These are phyloP conservation scores for Takifugu ocellatus DNA, from an alignment of 2,797 vertebrate species.

Conservation along the genomic window DNA sequence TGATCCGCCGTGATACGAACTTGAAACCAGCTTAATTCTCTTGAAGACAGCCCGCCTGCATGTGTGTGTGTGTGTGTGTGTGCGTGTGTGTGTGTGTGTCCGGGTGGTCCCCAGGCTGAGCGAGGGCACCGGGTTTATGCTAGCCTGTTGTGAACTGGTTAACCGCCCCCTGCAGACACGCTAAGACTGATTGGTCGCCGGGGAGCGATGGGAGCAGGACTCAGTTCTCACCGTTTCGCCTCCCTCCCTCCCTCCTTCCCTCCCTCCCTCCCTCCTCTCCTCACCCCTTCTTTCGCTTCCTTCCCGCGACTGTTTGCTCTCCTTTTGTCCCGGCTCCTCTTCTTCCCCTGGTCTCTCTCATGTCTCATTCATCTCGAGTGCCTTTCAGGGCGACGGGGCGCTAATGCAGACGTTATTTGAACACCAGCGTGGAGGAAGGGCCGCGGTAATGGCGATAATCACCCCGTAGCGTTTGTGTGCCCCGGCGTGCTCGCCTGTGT, in stretches of 20 bases:
- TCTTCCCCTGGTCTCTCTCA: background rate
- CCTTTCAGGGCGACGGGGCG: background rate
- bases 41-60: constrained; percentile 20
- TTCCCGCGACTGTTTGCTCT: constrained; percentile 11
- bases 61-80: background rate
- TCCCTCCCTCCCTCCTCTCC: constrained; percentile 23
- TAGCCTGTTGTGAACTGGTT: constrained; percentile 67
- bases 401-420: no score
- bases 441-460: background rate
- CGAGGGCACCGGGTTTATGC: constrained; percentile 77
- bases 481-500: constrained; percentile 15
- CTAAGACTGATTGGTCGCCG: constrained; percentile 55
- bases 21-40: constrained; percentile 31
- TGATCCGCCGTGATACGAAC: constrained; percentile 18
- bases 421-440: background rate
- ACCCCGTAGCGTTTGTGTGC: constrained; percentile 1
- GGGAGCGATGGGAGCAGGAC: constrained; percentile 53
- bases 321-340: background rate
- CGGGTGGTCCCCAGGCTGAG: constrained; percentile 54
- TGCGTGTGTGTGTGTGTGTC: constrained; percentile 11
- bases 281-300: constrained; percentile 28
- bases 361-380: background rate
- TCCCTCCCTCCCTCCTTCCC: constrained; percentile 7
- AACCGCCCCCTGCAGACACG: constrained; percentile 53
- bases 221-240: constrained; percentile 55